phyloP scores from a whole-genome alignment of 2,113 vertebrate genomes.

The Arizona elegans region DNA sequence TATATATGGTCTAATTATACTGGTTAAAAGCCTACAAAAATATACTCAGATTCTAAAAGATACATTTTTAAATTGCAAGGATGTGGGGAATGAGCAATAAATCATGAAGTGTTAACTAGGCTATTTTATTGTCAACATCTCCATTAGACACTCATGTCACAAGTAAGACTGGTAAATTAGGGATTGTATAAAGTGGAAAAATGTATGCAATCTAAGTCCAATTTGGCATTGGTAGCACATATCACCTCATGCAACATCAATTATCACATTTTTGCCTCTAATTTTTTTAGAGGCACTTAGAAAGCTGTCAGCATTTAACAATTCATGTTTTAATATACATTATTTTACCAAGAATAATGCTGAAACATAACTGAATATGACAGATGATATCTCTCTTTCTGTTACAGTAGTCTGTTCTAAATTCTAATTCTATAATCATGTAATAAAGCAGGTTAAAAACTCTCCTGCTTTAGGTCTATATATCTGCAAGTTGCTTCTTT shows the following conservation, averaged over 20 bases:
- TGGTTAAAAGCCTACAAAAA: constrained; percentile 58
- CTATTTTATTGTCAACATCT: constrained; percentile 54
- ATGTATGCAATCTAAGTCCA: constrained; percentile 22
- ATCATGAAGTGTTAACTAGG: constrained; percentile 47
- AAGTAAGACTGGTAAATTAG: constrained; percentile 38
- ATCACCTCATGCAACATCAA: constrained; percentile 36
- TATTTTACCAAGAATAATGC: constrained; percentile 38
- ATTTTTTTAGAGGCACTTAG: not conserved
- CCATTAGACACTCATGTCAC: constrained; percentile 42
- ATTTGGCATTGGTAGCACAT: constrained; percentile 33
- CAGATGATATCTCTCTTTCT: constrained; percentile 3
- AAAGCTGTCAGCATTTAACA: constrained; percentile 32
- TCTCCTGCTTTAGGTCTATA: not conserved
- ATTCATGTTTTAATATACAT: not conserved
- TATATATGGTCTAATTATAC: constrained; percentile 23
- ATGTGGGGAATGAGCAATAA: constrained; percentile 56
- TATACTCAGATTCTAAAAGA: constrained; percentile 25
- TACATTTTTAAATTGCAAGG: constrained; percentile 37
- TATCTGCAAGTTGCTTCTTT: not conserved
- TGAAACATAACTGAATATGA: constrained; percentile 23
- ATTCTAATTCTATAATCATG: not conserved
- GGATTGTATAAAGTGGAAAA: constrained; percentile 43
- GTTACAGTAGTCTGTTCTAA: constrained; percentile 1
- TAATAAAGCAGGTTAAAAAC: not conserved
- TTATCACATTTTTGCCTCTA: constrained; percentile 26